A percentile compares a stretch with the other conserved stretches of the same genome.
These are phyloP conservation scores for Alosa alosa DNA, from an alignment of 2,113 vertebrate genomes.

Conservation along the genomic window DNA sequence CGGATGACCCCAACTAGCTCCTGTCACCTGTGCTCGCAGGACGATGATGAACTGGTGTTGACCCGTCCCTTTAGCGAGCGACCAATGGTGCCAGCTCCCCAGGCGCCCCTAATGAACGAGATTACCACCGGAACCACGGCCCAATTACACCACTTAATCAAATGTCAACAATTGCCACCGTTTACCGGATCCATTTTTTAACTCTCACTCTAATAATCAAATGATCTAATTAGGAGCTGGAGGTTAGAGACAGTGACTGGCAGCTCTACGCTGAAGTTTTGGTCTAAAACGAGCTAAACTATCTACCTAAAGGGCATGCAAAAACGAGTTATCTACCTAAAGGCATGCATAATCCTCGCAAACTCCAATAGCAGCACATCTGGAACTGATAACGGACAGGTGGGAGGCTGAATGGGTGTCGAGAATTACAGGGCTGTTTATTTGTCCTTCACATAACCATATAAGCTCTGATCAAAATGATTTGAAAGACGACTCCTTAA, in stretches of 20 bases:
- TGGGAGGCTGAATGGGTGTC: no score
- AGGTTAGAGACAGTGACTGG: not conserved
- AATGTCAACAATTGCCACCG: constrained; percentile 33
- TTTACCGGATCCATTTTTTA: constrained; percentile 21
- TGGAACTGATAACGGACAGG: no score
- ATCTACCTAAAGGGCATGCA: no score
- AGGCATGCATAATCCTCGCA: no score
- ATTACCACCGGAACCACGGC: constrained; percentile 30
- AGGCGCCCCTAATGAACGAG: constrained; percentile 25
- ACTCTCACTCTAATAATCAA: not conserved
- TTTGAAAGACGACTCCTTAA: no score
- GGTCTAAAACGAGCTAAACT: no score
- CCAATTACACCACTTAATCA: constrained; percentile 30
- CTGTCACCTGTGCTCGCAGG: not conserved
- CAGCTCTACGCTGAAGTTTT: no score
- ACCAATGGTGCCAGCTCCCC: constrained; percentile 19
- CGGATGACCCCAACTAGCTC: not conserved
- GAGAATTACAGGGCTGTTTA: no score
- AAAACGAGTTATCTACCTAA: no score
- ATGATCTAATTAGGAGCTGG: not conserved
- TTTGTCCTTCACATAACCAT: no score
- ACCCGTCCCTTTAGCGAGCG: constrained; percentile 19
- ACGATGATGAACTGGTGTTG: constrained; percentile 16
- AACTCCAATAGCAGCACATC: no score
- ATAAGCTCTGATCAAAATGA: no score